A percentile compares a stretch with the other conserved stretches of the same genome.
phyloP scores from a whole-genome alignment of 2,888 invertebrate genomes.

The Leptothorax acervorum region DNA sequence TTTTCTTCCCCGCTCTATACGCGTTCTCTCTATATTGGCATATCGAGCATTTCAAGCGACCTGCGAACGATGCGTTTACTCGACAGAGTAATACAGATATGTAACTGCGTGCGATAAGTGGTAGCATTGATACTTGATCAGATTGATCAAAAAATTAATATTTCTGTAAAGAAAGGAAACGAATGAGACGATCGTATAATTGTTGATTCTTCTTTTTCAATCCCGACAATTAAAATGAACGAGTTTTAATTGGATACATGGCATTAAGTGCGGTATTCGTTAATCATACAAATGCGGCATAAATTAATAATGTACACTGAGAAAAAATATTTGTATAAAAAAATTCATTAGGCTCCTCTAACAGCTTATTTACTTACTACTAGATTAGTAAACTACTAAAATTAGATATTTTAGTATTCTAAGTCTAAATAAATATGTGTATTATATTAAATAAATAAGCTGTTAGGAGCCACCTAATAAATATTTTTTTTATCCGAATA shows the following conservation, averaged over 20 bases:
- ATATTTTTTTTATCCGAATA: too few relatives aligned
- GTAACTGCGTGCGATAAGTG: background rate
- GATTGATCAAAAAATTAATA: background rate
- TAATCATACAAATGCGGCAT: background rate
- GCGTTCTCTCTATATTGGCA: background rate
- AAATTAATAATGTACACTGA: background rate
- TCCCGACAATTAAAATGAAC: too few relatives aligned
- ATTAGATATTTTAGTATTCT: too few relatives aligned
- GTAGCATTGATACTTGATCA: background rate
- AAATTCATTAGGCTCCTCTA: too few relatives aligned
- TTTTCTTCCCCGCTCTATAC: background rate
- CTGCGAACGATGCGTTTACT: background rate
- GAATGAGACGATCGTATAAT: background rate
- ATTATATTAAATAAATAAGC: too few relatives aligned
- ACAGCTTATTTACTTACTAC: too few relatives aligned
- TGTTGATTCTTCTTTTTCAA: background rate
- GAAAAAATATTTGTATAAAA: too few relatives aligned
- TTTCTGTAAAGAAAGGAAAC: background rate
- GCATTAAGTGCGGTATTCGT: background rate
- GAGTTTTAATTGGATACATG: background rate
- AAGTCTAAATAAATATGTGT: too few relatives aligned
- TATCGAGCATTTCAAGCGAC: background rate
- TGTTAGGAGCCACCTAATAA: too few relatives aligned
- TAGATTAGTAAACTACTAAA: too few relatives aligned
- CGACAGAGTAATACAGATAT: background rate